phyloP scores from a whole-genome alignment of 2,113 vertebrate species.

The Gambusia holbrooki region DNA sequence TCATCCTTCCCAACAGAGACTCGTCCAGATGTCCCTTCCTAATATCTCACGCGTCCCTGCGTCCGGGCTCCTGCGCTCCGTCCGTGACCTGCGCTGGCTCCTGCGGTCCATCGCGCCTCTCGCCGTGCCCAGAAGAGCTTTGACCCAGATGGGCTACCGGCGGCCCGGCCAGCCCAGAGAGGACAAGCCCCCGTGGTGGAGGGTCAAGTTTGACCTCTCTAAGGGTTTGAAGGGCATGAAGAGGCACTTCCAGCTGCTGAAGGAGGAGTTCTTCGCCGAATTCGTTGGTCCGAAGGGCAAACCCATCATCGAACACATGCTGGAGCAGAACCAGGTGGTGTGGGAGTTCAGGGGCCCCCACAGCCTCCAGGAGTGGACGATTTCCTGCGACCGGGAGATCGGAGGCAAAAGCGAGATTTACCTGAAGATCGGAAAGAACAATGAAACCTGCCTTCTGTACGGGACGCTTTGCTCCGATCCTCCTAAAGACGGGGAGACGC shows the following conservation, averaged over 20 bases:
- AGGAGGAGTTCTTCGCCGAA: constrained; percentile 77
- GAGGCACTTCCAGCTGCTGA: constrained; percentile 82
- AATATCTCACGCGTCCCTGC: constrained; percentile 48
- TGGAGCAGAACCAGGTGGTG: constrained; percentile 87
- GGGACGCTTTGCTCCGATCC: constrained; percentile 84
- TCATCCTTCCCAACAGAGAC: constrained; percentile 28
- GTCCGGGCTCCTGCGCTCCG: constrained; percentile 41
- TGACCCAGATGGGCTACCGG: constrained; percentile 74
- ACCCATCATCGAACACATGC: constrained; percentile 69
- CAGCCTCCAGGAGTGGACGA: constrained; percentile 86
- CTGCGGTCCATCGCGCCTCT: constrained; percentile 31
- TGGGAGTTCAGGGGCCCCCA: constrained; percentile 91
- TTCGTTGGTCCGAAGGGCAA: constrained; percentile 81
- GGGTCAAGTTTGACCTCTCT: constrained; percentile 78
- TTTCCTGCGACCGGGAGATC: constrained; percentile 89
- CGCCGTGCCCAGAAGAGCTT: constrained; percentile 34
- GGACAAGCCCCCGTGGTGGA: constrained; percentile 73
- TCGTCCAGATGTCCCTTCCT: constrained; percentile 30
- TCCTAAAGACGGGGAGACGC: constrained; percentile 89
- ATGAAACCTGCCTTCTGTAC: constrained; percentile 84
- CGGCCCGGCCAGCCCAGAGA: constrained; percentile 81
- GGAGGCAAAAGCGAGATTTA: constrained; percentile 90
- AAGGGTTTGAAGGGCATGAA: constrained; percentile 83
- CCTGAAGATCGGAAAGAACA: constrained; percentile 86
- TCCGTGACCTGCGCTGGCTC: constrained; percentile 29